Conservation (phyloP, 2,888 invertebrate genomes). For the Monoplex corrugatus region DNA sequence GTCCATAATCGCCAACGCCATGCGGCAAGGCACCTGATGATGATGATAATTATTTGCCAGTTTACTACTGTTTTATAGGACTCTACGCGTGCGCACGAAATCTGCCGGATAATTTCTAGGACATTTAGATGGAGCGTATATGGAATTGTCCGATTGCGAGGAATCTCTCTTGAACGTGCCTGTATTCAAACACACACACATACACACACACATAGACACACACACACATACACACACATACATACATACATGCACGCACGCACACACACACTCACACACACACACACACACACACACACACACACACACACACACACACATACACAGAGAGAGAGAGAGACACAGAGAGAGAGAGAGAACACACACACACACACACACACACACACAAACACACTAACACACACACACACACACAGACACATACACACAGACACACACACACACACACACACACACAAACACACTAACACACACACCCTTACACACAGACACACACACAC, state of each 20-base stretch:
- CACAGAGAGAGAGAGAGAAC: too few relatives aligned
- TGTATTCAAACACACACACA: not conserved
- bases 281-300: constrained; percentile 13
- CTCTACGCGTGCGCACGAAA: too few relatives aligned
- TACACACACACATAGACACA: not conserved
- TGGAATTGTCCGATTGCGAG: too few relatives aligned
- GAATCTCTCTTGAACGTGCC: too few relatives aligned
- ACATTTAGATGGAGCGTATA: too few relatives aligned
- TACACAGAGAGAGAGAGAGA: too few relatives aligned
- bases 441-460: not conserved
- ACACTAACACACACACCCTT: not conserved
- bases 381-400: not conserved
- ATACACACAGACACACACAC: not conserved
- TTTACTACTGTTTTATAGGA: too few relatives aligned
- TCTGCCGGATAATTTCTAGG: too few relatives aligned
- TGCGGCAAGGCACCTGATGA: too few relatives aligned
- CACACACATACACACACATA: not conserved
- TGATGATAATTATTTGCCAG: too few relatives aligned
- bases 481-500: not conserved
- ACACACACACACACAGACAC: not conserved
- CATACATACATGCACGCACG: not conserved
- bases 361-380: constrained; percentile 11
- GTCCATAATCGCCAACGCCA: too few relatives aligned
- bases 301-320: constrained; percentile 11
- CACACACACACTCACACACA: not conserved